A percentile compares a stretch with the other conserved stretches of the same genome.
Conservation (phyloP, 1,140 invertebrate species). For the Halotydeus destructor region DNA sequence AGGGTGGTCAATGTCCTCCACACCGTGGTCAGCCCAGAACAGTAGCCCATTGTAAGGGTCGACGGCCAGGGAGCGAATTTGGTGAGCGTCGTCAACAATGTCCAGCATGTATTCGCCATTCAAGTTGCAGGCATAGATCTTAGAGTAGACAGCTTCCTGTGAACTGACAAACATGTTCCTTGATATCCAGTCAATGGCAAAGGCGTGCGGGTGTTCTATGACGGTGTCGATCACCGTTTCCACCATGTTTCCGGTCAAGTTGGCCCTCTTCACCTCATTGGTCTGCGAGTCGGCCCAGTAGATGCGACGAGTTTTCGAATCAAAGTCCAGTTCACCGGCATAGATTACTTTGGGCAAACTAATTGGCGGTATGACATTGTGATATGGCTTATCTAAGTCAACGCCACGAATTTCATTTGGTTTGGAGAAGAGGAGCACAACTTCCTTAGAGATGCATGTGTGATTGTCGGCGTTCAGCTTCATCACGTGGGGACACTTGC, state of each 20-base stretch:
- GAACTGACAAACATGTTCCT: constrained; percentile 44
- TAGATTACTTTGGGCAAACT: constrained; percentile 30
- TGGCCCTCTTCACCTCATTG: constrained; percentile 47
- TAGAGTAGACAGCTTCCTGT: constrained; percentile 21
- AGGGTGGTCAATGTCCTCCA: constrained; percentile 29
- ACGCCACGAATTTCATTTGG: constrained; percentile 59
- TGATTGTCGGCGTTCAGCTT: constrained; percentile 36
- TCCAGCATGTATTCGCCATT: constrained; percentile 43
- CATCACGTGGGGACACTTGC: constrained; percentile 58
- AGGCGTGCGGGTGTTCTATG: constrained; percentile 27
- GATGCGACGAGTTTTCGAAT: constrained; percentile 37
- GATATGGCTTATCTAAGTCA: constrained; percentile 45
- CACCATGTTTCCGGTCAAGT: constrained; percentile 38
- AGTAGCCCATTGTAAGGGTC: constrained; percentile 35
- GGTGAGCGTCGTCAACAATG: constrained; percentile 22
- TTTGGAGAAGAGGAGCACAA: constrained; percentile 47
- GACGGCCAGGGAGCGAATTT: constrained; percentile 35
- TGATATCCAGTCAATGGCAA: constrained; percentile 53
- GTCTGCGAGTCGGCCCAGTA: constrained; percentile 55
- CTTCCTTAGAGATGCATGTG: constrained; percentile 49
- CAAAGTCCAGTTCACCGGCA: constrained; percentile 44
- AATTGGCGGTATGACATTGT: constrained; percentile 54
- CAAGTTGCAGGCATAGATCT: constrained; percentile 42
- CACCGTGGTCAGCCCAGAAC: constrained; percentile 28
- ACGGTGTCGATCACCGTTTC: constrained; percentile 50